Evolutionary conservation across 2,113 vertebrate species (phyloP), one percentile per base, ranked within the genome.

Genomic region (Labeo catla): DNA sequence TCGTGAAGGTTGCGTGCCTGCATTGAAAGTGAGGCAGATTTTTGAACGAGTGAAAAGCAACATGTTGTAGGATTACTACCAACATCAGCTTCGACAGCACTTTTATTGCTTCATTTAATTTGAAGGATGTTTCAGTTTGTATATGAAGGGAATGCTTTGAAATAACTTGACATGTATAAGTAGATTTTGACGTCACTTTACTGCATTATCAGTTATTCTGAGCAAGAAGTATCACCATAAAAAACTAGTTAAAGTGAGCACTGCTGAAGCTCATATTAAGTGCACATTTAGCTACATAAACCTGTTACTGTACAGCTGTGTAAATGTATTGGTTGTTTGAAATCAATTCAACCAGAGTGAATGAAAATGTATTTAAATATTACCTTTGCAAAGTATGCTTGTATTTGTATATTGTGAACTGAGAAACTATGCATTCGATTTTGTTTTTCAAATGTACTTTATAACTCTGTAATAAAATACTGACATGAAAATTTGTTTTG

Each of bases 1-100:
- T 61, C 91, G 97, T 86, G 97, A 98, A 92, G 97, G 97, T 39
- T 97, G 97, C 86, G 92, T 97, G 6, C 96, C 97, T 66, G 94
- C 95, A 6, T 88, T 87, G n/a, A 95, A 95, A 85, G 95, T 98
- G 80, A 89, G 84, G 79, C 94, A 97, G 93, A 93, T 97, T 72
- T 98, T 97, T 87, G 95, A 98, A 28, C 92, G 87, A 2, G 93
- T 96, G 68, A 97, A 97, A 94, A 91, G 57, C 89, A 89, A 73
- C 1, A 92, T 93, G 92, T 19, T 91, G 54, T 95, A 87, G 94
- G 16, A 57, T 77, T 34, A 36, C 23, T 23, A 13, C 21, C 36
- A 57, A 47, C n/a, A 34, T 83, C 50, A 63, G 4, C 9, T 1
- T 81, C 36, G 3, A 11, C 28, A 6, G 50, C 8, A 36, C 11